Evolutionary conservation across 2,888 invertebrate species (phyloP), one percentile per base, ranked within the genome.

Genomic region (Fragum fragum): DNA sequence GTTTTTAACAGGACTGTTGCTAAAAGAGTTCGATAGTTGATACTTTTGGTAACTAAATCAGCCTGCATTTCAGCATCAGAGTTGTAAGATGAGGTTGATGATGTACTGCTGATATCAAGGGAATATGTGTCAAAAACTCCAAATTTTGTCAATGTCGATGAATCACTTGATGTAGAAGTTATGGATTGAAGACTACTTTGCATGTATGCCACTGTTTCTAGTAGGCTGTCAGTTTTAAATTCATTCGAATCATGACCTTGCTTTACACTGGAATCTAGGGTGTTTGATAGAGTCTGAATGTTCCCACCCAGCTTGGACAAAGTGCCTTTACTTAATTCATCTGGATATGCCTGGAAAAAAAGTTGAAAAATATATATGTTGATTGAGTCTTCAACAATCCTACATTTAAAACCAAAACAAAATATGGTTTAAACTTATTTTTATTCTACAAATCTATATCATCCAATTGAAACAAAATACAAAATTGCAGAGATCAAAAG

Each of bases 331-430:
- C 87, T 86, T 59, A 87, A 83, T 76, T 91, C 92, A 29, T 76
- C 76, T 3, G 81, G 61, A 73, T 88, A 89, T 42, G 81, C 84
- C 92, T 92, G 86, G 77, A 87, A 61, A 36, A 3, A 36, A 36
- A 36, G 9, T n/a, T n/a, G n/a, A n/a, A n/a, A n/a, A n/a, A n/a
- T n/a, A n/a, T n/a, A n/a, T n/a, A n/a, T n/a, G n/a, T n/a, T n/a
- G n/a, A n/a, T n/a, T n/a, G n/a, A n/a, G n/a, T n/a, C n/a, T n/a
- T n/a, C n/a, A n/a, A n/a, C n/a, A n/a, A n/a, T n/a, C n/a, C n/a
- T n/a, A n/a, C n/a, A n/a, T n/a, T n/a, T n/a, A n/a, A n/a, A n/a
- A n/a, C n/a, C n/a, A n/a, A n/a, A n/a, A n/a, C n/a, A n/a, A n/a
- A n/a, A n/a, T n/a, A n/a, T n/a, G n/a, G n/a, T n/a, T n/a, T n/a